These are phyloP conservation scores for Agrilus planipennis DNA, from an alignment of 1,140 invertebrate species.

Conservation along the genomic window DNA sequence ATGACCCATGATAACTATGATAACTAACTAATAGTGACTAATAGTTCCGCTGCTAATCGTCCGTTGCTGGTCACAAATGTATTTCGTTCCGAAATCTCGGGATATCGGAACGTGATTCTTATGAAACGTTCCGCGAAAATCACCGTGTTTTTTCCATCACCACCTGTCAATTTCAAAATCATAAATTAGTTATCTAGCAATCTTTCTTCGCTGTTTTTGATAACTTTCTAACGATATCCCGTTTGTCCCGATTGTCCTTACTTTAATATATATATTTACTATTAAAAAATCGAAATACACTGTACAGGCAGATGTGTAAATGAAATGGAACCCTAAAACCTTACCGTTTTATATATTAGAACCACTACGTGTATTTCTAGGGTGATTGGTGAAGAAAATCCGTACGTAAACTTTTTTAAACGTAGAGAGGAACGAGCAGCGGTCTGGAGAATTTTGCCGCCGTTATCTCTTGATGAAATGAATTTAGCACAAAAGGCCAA, in stretches of 20 bases:
- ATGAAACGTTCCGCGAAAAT: too few species aligned
- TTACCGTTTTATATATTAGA: background rate
- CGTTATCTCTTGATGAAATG: conserved; percentile 20
- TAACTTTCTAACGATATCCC: background rate
- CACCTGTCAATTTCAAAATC: too few species aligned
- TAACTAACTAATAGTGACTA: too few species aligned
- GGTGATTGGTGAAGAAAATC: conserved; percentile 11
- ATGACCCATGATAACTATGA: too few species aligned
- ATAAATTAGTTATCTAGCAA: too few species aligned
- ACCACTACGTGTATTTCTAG: background rate
- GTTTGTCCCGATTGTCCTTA: too few species aligned
- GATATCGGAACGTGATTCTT: too few species aligned
- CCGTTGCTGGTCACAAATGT: too few species aligned
- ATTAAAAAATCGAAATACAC: background rate
- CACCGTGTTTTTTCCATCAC: too few species aligned
- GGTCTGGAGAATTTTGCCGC: conserved; percentile 22
- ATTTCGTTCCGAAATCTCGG: too few species aligned
- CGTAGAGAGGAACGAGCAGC: conserved; percentile 16
- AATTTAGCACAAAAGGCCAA: conserved; percentile 38
- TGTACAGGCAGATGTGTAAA: background rate
- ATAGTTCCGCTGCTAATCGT: too few species aligned
- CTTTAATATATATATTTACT: too few species aligned
- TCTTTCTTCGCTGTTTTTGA: background rate
- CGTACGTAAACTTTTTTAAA: conserved; percentile 26
- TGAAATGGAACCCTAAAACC: background rate